phyloP scores from a whole-genome alignment of 2,113 vertebrate species.

The Dicerorhinus sumatrensis region DNA sequence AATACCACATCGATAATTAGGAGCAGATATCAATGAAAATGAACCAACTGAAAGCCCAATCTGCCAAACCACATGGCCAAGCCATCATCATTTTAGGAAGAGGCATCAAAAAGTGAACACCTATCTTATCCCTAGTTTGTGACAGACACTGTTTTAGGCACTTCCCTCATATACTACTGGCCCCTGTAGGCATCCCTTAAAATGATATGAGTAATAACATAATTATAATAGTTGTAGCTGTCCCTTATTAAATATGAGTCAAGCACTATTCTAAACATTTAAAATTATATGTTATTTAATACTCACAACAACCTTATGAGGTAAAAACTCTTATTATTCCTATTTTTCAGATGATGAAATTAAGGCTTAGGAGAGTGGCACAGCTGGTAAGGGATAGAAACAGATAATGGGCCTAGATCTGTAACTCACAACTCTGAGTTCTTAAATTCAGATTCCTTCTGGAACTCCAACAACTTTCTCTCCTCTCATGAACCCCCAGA shows the following conservation, averaged over 20 bases:
- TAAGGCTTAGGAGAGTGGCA: not conserved
- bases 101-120: not conserved
- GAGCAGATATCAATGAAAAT: not conserved
- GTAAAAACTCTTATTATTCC: not conserved
- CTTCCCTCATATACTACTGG: not conserved
- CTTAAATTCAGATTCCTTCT: not conserved
- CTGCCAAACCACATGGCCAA: not conserved
- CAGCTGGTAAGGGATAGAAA: not conserved
- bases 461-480: not conserved
- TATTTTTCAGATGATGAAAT: not conserved
- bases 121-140: not conserved
- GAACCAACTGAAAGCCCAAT: not conserved
- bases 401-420: not conserved
- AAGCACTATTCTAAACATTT: not conserved
- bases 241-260: not conserved
- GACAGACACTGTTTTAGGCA: not conserved
- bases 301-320: not conserved
- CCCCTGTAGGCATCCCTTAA: not conserved
- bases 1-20: not conserved
- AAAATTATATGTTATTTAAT: not conserved
- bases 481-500: accelerated
- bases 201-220: not conserved
- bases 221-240: not conserved
- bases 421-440: not conserved
- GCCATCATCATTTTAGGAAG: not conserved